These are phyloP conservation scores for Leptopterna dolabrata DNA, from an alignment of 2,888 invertebrate genomes.

Conservation along the genomic window DNA sequence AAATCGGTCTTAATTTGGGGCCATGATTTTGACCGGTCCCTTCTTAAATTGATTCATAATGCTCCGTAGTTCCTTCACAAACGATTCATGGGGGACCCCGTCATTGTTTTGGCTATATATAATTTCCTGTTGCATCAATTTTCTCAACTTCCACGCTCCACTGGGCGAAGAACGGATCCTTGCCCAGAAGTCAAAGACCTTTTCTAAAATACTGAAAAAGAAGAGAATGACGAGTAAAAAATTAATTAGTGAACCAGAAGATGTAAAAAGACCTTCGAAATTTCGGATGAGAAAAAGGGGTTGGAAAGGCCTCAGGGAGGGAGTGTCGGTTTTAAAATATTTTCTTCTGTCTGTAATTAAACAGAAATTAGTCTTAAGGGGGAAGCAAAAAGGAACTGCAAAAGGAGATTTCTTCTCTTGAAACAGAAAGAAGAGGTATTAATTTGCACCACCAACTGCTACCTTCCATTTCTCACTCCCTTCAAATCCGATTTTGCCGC, in stretches of 20 bases:
- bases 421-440: conserved; percentile 50
- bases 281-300: neutral
- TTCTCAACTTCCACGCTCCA: conserved; percentile 41
- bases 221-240: neutral
- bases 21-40: neutral
- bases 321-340: conserved; percentile 52
- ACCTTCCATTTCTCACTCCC: conserved; percentile 52
- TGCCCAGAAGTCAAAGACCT: conserved; percentile 35
- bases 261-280: conserved; percentile 30
- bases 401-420: conserved; percentile 12
- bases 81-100: neutral
- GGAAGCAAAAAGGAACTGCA: conserved; percentile 10
- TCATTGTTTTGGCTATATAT: conserved; percentile 47
- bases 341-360: conserved; percentile 55
- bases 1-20: conserved; percentile 41
- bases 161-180: conserved; percentile 16
- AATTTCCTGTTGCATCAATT: conserved; percentile 49
- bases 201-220: neutral
- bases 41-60: conserved; percentile 46
- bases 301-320: conserved; percentile 9
- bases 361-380: conserved; percentile 50
- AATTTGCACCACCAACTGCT: conserved; percentile 53
- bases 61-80: conserved; percentile 46
- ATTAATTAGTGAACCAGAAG: conserved; percentile 42
- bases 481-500: conserved; percentile 34